Evolutionary conservation across 2,888 invertebrate species (phyloP).

Genomic region (Frankliniella fusca): DNA sequence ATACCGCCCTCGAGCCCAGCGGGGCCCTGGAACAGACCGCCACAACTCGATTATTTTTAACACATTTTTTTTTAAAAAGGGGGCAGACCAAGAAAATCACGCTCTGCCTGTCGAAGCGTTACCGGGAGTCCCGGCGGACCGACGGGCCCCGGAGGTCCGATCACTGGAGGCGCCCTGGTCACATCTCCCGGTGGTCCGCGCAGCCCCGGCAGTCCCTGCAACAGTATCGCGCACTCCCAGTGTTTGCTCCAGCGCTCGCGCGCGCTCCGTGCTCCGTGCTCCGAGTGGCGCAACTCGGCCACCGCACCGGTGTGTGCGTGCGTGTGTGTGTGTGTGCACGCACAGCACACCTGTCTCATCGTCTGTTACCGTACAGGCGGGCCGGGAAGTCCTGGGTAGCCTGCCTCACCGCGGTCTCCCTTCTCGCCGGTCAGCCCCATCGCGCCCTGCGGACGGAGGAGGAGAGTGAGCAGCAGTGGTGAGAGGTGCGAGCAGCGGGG

Average conservation of each 20-base stretch:
- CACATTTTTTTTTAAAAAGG: background rate
- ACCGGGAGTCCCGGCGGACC: background rate
- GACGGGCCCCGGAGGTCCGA: background rate
- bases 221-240: background rate
- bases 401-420: conserved; percentile 40
- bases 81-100: background rate
- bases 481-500: background rate
- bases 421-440: conserved; percentile 36
- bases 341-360: background rate
- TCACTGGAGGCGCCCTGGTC: background rate
- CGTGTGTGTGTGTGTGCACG: no score
- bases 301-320: no score
- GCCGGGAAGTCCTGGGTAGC: conserved; percentile 42
- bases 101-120: no score
- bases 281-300: no score
- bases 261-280: no score
- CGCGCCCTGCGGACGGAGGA: conserved; percentile 30
- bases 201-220: background rate
- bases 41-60: no score
- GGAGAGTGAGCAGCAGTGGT: background rate
- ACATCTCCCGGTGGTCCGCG: background rate
- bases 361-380: conserved; percentile 37
- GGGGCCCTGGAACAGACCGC: background rate
- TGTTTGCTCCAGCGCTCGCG: no score
- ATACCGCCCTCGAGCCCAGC: background rate